phyloP scores from a whole-genome alignment of 2,797 vertebrate species.

The Poeciliopsis turneri region DNA sequence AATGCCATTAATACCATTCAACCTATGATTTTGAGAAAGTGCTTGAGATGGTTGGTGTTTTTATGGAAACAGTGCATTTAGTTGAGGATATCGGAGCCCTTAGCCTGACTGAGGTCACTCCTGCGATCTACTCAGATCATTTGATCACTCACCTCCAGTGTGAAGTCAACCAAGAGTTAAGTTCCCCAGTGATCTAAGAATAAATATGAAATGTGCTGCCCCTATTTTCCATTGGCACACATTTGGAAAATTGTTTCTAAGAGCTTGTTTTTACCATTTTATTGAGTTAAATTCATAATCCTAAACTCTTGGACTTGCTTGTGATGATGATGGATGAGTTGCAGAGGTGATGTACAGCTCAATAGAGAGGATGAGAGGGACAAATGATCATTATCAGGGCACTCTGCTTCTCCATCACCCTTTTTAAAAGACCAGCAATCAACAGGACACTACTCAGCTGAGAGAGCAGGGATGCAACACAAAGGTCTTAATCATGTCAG shows the following conservation, averaged over 20 bases:
- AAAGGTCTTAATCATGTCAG: constrained; percentile 42
- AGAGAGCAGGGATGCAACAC: constrained; percentile 19
- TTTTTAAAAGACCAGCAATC: constrained; percentile 44
- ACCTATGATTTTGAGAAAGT: constrained; percentile 51
- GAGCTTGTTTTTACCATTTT: neutral
- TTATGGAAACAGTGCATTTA: constrained; percentile 67
- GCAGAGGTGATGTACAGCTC: constrained; percentile 33
- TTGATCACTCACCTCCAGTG: constrained; percentile 36
- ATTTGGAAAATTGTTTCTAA: neutral
- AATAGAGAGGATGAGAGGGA: constrained; percentile 44
- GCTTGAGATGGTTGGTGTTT: constrained; percentile 50
- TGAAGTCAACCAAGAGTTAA: constrained; percentile 9
- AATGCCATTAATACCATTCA: constrained; percentile 28
- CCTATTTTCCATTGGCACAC: constrained; percentile 5
- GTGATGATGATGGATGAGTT: constrained; percentile 22
- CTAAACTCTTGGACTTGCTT: constrained; percentile 1
- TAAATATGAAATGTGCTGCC: neutral
- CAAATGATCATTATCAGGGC: constrained; percentile 24
- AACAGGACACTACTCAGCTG: constrained; percentile 30
- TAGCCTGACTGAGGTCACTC: constrained; percentile 51
- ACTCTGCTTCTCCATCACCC: constrained; percentile 23
- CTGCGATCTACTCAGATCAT: constrained; percentile 35
- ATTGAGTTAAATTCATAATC: neutral
- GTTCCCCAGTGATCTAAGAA: neutral
- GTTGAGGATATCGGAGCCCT: constrained; percentile 46